These are phyloP conservation scores for Stichopus chloronotus DNA, from an alignment of 35 echinoderm and acorn worm genomes.

Conservation along the genomic window DNA sequence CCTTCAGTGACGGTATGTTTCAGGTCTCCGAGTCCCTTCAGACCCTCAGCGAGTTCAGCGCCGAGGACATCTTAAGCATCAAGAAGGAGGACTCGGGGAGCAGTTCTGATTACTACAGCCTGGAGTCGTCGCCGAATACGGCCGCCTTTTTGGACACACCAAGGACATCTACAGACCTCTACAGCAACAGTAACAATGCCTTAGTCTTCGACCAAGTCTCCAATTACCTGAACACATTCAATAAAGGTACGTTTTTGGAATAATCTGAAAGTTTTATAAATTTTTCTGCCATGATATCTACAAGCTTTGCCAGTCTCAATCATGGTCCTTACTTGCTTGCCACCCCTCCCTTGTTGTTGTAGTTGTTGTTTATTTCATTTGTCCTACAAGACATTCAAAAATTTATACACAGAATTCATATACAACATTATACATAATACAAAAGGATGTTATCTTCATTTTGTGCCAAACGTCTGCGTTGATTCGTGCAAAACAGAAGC, in stretches of 20 bases:
- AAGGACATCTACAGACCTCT: conserved; percentile 74
- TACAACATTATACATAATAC: too few relatives aligned
- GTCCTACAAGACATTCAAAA: too few relatives aligned
- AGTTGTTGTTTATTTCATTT: too few relatives aligned
- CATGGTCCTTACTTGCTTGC: too few relatives aligned
- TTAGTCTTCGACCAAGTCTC: conserved; percentile 74
- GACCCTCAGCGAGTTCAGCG: conserved; percentile 98
- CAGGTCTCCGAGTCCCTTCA: conserved; percentile 93
- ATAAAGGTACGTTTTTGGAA: conserved; percentile 69
- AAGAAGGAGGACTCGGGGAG: conserved; percentile 89
- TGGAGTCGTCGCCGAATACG: conserved; percentile 85
- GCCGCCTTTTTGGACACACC: conserved; percentile 54
- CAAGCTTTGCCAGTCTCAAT: too few relatives aligned
- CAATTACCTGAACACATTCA: conserved; percentile 71
- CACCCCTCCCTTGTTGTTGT: too few relatives aligned
- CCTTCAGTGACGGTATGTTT: conserved; percentile 82
- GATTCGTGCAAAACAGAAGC: too few relatives aligned
- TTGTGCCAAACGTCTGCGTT: too few relatives aligned
- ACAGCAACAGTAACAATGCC: conserved; percentile 75
- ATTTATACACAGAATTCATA: too few relatives aligned
- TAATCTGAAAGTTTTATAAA: background rate
- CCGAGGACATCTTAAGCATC: conserved; percentile 92
- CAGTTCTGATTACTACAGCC: conserved; percentile 99
- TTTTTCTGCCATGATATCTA: background rate
- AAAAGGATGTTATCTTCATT: too few relatives aligned